Evolutionary conservation across 2,888 invertebrate genomes (phyloP), one percentile per base, ranked within the genome.

Genomic region (Drosophila neutralis): DNA sequence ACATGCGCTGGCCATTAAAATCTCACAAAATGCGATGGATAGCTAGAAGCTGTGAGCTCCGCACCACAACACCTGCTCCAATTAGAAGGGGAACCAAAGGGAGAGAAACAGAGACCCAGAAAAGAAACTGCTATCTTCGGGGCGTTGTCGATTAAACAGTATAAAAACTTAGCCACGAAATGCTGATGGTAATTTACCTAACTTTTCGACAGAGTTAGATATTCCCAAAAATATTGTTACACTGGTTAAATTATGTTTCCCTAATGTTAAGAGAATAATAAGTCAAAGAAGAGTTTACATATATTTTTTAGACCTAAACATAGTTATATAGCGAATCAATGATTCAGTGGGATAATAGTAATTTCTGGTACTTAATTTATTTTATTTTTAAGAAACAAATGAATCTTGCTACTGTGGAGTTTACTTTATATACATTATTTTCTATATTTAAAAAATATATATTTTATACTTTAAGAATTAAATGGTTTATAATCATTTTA

Each of bases 51-150:
- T 63, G 68, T 45, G 42, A 59, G 27, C 77, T 59, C 27, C 53
- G 42, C n/a, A 21, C 48, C 66, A 68, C 83, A 82, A 66, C 87
- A 84, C 74, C 87, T 84, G 76, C 54, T 69, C 85, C 83, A 80
- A 82, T 80, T 82, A 84, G 70, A 65, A 6, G 42, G 63, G 24
- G 57, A 27, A 58, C 74, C 66, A 80, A 80, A 78, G 59, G 57
- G 42, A 15, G 24, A 15, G 40, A 10, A 42, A 21, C 6, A 33
- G 38, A 48, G 38, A 21, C 24, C 54, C 3, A 21, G 13, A 18
- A 27, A 36, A 5, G 4, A 29, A 58, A 13, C 11, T 18, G 24
- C 24, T 27, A n/a, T n/a, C 24, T 21, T 48, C 18, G 24, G 15
- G 13, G 24, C 49, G 60, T 24, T 18, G 6, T 24, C 18, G 10